Evolutionary conservation across 2,888 invertebrate species (phyloP), one percentile per base, ranked within the genome.

Genomic region (Amblyjoppa fuscipennis): DNA sequence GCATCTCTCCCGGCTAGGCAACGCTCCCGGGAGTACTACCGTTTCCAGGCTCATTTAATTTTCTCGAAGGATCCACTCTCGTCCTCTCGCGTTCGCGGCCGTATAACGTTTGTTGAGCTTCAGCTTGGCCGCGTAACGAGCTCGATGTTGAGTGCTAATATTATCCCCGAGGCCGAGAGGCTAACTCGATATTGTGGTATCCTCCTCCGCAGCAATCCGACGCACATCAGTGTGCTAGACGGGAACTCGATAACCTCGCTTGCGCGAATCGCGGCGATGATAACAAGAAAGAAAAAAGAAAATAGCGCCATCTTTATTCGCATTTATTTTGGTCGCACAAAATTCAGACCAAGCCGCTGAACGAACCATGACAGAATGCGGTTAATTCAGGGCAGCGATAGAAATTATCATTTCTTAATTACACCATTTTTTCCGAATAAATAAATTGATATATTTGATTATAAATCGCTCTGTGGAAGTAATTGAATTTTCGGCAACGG

Each of bases 31-130:
- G 56, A 79, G 70, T 68, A 59, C 31, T 70, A 70, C 81, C 77
- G 56, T 83, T 83, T 77, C 66, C 73, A 78, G 77, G 77, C 56
- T 83, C 83, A 83, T 83, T 83, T 66, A 83, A 83, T 83, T 83
- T 83, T 78, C 83, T 64, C 73, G 59, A 56, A 71, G 71, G 76
- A 77, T 76, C 68, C 81, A 31, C 53, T 73, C 49, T 77, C 66
- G 76, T 77, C 38, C 59, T 53, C 70, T 77, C 77, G 56, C 73
- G 71, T 68, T 77, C 71, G 53, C 71, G 49, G 74, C 25, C 31
- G 34, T 61, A 59, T 64, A 78, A 73, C 68, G 53, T 71, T 83
- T 78, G 73, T 73, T 56, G 83, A 83, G 64, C 71, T 73, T 56
- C 77, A 83, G 64, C 71, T 45, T 38, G 56, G 77, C 71, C 71